Percentiles rank a stretch among this genome's conserved stretches.
These are phyloP conservation scores for Trichonephila inaurata DNA, from an alignment of 1,140 invertebrate genomes.

Conservation along the genomic window DNA sequence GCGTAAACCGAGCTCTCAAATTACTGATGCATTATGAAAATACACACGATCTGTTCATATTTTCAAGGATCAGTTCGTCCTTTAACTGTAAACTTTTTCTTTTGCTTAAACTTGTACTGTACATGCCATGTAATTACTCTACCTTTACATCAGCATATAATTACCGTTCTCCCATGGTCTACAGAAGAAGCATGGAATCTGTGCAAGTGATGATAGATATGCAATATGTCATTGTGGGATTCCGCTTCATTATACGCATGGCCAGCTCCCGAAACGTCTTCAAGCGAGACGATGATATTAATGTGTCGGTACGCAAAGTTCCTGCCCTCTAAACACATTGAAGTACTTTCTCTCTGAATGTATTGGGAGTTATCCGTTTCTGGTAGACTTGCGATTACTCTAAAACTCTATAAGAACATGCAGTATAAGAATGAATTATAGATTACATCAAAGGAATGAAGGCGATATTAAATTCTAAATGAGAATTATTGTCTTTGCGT, in stretches of 20 bases:
- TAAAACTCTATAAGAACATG: no score
- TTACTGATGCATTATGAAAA: not conserved
- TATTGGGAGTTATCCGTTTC: no score
- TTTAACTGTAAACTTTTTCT: not conserved
- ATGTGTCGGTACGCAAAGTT: not conserved
- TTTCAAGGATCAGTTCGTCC: not conserved
- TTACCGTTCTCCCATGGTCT: not conserved
- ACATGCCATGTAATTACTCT: not conserved
- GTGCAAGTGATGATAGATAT: not conserved
- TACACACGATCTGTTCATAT: not conserved
- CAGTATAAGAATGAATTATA: no score
- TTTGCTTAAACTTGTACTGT: not conserved
- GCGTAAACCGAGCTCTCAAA: not conserved
- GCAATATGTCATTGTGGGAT: slow-evolving; percentile 15
- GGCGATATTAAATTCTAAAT: no score
- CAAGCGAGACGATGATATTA: not conserved
- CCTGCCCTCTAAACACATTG: not conserved
- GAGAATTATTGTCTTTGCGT: no score
- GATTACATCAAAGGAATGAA: no score
- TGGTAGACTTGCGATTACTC: no score
- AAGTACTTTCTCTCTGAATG: not conserved
- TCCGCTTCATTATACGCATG: not conserved
- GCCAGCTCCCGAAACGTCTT: not conserved
- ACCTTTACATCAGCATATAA: not conserved
- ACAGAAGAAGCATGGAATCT: not conserved